Evolutionary conservation across 2,113 vertebrate genomes (phyloP).

Genomic region (Caranx melampygus): DNA sequence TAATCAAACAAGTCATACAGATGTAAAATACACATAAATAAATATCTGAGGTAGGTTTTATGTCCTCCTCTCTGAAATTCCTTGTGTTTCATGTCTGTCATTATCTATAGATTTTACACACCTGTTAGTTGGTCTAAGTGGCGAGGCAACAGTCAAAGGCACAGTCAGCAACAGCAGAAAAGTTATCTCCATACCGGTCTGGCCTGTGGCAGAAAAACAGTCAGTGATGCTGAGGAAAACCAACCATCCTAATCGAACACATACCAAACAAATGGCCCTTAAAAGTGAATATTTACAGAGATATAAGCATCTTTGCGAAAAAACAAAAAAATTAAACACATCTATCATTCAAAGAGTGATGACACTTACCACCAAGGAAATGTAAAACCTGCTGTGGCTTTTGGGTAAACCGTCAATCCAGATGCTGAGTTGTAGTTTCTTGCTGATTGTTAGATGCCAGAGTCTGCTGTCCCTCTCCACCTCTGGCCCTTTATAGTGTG

Average conservation of each 20-base stretch:
- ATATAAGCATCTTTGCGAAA: neutral
- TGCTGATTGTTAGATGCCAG: slow-evolving; percentile 14
- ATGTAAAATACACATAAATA: neutral
- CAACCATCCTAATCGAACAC: neutral
- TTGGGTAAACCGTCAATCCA: slow-evolving; percentile 51
- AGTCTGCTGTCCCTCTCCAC: slow-evolving; percentile 51
- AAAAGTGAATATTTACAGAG: neutral
- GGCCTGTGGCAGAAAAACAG: slow-evolving; percentile 55
- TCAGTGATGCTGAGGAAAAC: slow-evolving; percentile 10
- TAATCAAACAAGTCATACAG: neutral
- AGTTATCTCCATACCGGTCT: slow-evolving; percentile 76
- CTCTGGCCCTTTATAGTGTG: slow-evolving; percentile 73
- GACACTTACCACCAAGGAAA: slow-evolving; percentile 66
- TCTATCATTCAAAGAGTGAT: neutral
- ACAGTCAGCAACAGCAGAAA: slow-evolving; percentile 76
- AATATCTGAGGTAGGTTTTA: neutral
- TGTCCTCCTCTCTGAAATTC: neutral
- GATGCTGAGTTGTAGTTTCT: neutral
- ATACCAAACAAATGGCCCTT: neutral
- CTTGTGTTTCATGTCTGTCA: neutral
- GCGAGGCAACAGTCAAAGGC: slow-evolving; percentile 67
- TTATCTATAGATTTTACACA: slow-evolving; percentile 36
- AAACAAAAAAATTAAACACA: neutral
- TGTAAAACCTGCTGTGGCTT: slow-evolving; percentile 27
- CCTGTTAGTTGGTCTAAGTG: slow-evolving; percentile 69